Evolutionary conservation across 2,888 invertebrate species (phyloP).

Genomic region (Stenolophus ochropezus): DNA sequence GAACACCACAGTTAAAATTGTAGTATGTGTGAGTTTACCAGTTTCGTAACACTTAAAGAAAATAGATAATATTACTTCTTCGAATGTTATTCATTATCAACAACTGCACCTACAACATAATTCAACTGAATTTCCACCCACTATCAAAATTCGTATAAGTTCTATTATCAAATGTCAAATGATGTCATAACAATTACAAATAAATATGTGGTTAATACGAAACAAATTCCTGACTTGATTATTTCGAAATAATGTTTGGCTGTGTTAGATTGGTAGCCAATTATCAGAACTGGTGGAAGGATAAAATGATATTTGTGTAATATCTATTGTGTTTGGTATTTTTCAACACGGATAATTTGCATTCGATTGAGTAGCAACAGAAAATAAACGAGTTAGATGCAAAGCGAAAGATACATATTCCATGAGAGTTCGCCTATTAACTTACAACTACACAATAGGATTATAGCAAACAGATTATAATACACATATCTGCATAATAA

Average conservation of each 20-base stretch:
- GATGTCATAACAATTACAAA: neutral
- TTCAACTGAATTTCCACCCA: neutral
- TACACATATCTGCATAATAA: conserved; percentile 42
- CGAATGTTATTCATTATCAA: no score
- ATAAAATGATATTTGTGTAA: conserved; percentile 8
- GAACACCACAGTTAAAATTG: no score
- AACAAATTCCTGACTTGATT: no score
- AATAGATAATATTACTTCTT: no score
- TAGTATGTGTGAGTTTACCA: no score
- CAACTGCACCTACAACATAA: no score
- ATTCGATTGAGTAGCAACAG: conserved; percentile 32
- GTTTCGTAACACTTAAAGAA: no score
- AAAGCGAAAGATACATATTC: conserved; percentile 29
- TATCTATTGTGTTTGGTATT: conserved; percentile 30
- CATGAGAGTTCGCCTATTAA: conserved; percentile 41
- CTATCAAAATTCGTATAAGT: neutral
- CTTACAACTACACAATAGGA: conserved; percentile 20
- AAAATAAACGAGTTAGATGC: conserved; percentile 37
- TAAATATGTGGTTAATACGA: no score
- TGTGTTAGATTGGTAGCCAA: neutral
- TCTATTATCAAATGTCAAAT: neutral
- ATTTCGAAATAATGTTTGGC: neutral
- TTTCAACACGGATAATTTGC: conserved; percentile 36
- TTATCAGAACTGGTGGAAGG: neutral
- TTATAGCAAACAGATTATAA: conserved; percentile 43